A percentile compares a stretch with the other conserved stretches of the same genome.
phyloP scores from a whole-genome alignment of 2,888 invertebrate species.

The Liodrosophila aerea region DNA sequence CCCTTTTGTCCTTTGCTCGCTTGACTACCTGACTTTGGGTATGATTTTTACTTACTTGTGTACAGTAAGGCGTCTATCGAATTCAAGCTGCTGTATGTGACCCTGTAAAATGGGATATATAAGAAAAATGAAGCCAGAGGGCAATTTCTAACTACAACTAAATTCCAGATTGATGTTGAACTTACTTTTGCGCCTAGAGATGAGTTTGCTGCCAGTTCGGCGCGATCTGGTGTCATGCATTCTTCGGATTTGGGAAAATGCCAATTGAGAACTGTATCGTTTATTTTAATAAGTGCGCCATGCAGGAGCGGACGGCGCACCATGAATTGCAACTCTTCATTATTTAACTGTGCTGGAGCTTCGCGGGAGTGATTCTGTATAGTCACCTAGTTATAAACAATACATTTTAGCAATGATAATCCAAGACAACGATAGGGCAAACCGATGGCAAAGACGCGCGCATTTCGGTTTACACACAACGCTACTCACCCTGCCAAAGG shows the following conservation, averaged over 20 bases:
- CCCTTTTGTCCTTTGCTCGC: too few relatives aligned
- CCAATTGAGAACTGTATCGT: constrained; percentile 79
- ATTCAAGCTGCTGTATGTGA: constrained; percentile 46
- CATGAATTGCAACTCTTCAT: constrained; percentile 43
- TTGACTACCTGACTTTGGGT: constrained; percentile 44
- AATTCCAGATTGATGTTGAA: constrained; percentile 4
- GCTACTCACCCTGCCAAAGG: constrained; percentile 80
- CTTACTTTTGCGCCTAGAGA: constrained; percentile 76
- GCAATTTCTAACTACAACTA: constrained; percentile 17
- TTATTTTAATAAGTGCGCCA: constrained; percentile 73
- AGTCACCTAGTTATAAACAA: constrained; percentile 79
- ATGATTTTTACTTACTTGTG: constrained; percentile 76
- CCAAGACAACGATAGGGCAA: constrained; percentile 5
- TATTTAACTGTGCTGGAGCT: constrained; percentile 74
- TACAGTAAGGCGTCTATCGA: constrained; percentile 73
- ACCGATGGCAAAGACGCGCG: constrained; percentile 35
- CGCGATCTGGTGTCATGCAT: constrained; percentile 54
- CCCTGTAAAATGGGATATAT: constrained; percentile 29
- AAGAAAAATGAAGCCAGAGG: constrained; percentile 8
- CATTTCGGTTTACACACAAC: constrained; percentile 18
- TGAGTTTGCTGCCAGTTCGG: constrained; percentile 73
- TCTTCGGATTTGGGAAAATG: constrained; percentile 53
- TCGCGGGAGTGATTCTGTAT: constrained; percentile 74
- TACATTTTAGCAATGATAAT: background rate
- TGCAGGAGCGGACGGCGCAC: constrained; percentile 72